Percentiles rank a stretch among this genome's conserved stretches.
phyloP scores from a whole-genome alignment of 2,113 vertebrate species.

The Coracopsis vasa region DNA sequence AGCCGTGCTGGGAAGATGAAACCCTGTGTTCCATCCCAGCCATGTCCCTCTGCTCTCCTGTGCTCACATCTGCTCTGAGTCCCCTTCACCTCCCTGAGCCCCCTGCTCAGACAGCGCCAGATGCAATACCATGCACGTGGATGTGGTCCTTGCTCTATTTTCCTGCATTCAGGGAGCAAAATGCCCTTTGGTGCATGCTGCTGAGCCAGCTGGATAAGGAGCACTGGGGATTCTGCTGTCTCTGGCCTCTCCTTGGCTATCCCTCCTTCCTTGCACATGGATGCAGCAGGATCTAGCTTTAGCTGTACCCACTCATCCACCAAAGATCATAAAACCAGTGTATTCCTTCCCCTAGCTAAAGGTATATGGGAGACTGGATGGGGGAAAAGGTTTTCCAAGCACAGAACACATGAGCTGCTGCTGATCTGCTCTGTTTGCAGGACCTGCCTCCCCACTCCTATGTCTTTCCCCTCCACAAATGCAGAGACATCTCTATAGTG shows the following conservation, averaged over 20 bases:
- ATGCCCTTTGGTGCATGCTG: not conserved
- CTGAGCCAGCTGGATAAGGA: not conserved
- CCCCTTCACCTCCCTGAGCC: fast-evolving
- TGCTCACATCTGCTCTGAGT: fast-evolving
- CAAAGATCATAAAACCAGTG: not conserved
- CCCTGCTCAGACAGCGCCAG: not conserved
- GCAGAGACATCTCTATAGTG: fast-evolving
- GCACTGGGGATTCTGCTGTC: not conserved
- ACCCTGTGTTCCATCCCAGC: not conserved
- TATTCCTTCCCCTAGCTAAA: not conserved
- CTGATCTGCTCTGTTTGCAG: not conserved
- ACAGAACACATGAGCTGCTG: not conserved
- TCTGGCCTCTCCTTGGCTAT: not conserved
- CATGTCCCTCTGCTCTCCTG: fast-evolving
- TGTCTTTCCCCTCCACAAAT: not conserved
- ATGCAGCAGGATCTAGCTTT: not conserved
- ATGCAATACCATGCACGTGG: not conserved
- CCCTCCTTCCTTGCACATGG: not conserved
- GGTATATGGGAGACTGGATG: not conserved
- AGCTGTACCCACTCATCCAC: not conserved
- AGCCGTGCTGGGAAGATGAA: fast-evolving
- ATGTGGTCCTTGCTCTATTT: not conserved
- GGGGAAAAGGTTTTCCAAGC: not conserved
- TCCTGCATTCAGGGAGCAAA: not conserved
- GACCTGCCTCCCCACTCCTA: not conserved